Percentiles rank a stretch among this genome's conserved stretches.
Conservation (phyloP, 2,113 vertebrate genomes). For the Gracilinanus agilis region DNA sequence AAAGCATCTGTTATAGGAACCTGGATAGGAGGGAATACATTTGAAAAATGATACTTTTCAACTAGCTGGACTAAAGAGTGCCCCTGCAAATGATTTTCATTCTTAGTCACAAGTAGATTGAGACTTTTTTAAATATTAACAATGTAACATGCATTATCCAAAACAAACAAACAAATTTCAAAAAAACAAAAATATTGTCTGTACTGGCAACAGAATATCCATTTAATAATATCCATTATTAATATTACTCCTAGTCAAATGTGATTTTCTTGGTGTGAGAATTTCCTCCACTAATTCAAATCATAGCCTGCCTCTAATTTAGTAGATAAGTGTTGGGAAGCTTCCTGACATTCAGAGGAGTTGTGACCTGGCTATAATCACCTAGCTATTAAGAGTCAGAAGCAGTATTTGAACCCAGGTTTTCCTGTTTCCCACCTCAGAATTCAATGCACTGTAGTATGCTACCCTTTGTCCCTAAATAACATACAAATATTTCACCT, state of each 20-base stretch:
- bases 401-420: background rate
- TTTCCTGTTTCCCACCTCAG: background rate
- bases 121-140: slow-evolving; percentile 25
- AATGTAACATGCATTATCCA: slow-evolving; percentile 28
- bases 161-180: slow-evolving; percentile 37
- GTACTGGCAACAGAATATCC: background rate
- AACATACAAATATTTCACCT: slow-evolving; percentile 4
- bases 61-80: slow-evolving; percentile 64
- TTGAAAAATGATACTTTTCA: slow-evolving; percentile 72
- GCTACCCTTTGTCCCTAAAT: background rate
- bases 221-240: slow-evolving; percentile 30
- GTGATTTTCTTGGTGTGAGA: slow-evolving; percentile 15
- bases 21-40: slow-evolving; percentile 70
- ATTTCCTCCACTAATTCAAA: background rate
- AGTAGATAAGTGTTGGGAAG: background rate
- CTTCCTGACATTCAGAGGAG: background rate
- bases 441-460: background rate
- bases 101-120: background rate
- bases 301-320: background rate
- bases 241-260: slow-evolving; percentile 2
- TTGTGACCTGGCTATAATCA: background rate
- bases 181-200: slow-evolving; percentile 9
- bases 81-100: slow-evolving; percentile 14
- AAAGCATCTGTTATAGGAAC: slow-evolving; percentile 73
- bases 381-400: background rate